A percentile compares a stretch with the other conserved stretches of the same genome.
These are phyloP conservation scores for Petrocephalus zakoni DNA, from an alignment of 2,113 vertebrate species.

Conservation along the genomic window DNA sequence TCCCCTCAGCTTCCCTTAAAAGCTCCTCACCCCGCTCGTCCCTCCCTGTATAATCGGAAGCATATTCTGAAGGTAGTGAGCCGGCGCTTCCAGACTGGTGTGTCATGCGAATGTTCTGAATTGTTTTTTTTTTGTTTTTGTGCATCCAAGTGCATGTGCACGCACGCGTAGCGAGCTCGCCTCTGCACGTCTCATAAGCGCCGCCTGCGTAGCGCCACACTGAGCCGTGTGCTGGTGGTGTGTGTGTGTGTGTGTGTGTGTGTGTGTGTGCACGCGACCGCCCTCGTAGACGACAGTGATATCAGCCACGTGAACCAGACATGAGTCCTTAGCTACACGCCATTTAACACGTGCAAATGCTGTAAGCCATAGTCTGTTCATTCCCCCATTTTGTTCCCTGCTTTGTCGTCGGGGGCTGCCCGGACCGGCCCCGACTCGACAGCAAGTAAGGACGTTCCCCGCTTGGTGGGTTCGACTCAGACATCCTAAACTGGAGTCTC, in stretches of 20 bases:
- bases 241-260: background rate
- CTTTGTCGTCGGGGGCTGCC: background rate
- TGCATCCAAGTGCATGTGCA: background rate
- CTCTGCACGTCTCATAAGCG: background rate
- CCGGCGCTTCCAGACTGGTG: background rate
- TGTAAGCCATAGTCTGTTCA: background rate
- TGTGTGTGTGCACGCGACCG: background rate
- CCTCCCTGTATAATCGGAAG: background rate
- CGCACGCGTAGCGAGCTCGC: background rate
- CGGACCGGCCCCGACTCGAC: background rate
- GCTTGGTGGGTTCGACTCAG: background rate
- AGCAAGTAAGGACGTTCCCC: background rate
- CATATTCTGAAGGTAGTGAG: background rate
- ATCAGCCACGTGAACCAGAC: background rate
- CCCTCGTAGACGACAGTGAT: background rate
- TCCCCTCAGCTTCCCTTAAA: background rate
- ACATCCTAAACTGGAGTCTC: background rate
- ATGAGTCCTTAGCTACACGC: no score
- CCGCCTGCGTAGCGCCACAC: background rate
- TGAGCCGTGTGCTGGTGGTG: background rate
- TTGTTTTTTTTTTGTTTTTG: background rate
- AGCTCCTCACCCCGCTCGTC: background rate
- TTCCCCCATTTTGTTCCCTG: background rate
- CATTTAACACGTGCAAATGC: background rate
- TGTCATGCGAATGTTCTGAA: background rate